Evolutionary conservation across 2,888 invertebrate species (phyloP).

Genomic region (Melipona beecheii): DNA sequence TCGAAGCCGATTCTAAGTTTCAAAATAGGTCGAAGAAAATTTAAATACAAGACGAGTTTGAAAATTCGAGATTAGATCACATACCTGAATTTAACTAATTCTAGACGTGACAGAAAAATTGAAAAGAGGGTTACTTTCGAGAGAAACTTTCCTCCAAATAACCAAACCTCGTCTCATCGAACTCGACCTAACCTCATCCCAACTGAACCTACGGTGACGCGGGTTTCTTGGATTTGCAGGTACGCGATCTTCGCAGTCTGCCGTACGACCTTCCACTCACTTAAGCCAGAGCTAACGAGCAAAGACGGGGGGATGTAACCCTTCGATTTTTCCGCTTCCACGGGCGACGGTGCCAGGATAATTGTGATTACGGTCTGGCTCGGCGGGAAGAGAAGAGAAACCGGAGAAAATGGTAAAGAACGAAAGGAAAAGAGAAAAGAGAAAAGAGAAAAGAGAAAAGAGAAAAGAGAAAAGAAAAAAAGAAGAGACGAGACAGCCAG

Average conservation of each 20-base stretch:
- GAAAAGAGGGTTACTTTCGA: no score
- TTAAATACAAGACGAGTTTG: no score
- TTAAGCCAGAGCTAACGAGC: slow-evolving; percentile 60
- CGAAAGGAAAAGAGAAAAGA: slow-evolving; percentile 1
- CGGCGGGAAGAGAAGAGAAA: slow-evolving; percentile 6
- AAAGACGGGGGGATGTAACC: slow-evolving; percentile 50
- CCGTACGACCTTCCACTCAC: slow-evolving; percentile 26
- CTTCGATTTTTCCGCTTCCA: slow-evolving; percentile 57
- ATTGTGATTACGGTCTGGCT: slow-evolving; percentile 68
- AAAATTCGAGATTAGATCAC: no score
- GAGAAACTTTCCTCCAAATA: no score
- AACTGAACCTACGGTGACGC: not conserved
- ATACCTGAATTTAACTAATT: no score
- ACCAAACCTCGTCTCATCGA: no score
- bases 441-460: not conserved
- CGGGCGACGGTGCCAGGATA: slow-evolving; percentile 59
- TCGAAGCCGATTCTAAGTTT: no score
- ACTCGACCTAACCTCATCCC: not conserved
- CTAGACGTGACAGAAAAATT: no score
- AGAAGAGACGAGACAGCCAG: slow-evolving; percentile 23
- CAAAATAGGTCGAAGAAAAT: no score
- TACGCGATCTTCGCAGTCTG: slow-evolving; percentile 5
- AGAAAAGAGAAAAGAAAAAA: not conserved
- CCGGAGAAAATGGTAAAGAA: not conserved
- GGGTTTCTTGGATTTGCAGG: not conserved